Conservation (phyloP, 2,113 vertebrate species). For the Solea solea region DNA sequence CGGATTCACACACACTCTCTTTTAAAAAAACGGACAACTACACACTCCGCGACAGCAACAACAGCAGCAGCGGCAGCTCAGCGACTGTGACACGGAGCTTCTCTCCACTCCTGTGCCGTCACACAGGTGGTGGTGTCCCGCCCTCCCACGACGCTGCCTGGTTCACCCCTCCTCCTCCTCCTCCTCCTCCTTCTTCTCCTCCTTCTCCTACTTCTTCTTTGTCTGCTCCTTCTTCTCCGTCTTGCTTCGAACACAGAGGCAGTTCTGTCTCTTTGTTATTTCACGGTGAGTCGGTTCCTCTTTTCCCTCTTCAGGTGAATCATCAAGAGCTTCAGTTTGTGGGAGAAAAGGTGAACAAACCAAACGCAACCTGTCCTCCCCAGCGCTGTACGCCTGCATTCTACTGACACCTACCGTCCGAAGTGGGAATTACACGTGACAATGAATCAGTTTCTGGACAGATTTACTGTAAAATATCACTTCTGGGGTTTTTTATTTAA, state of each 20-base stretch:
- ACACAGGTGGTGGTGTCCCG: slow-evolving; percentile 65
- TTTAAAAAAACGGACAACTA: not conserved
- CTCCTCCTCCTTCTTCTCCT: not conserved
- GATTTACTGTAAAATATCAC: no score
- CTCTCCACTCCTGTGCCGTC: slow-evolving; percentile 38
- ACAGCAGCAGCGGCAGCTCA: not conserved
- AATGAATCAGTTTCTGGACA: not conserved
- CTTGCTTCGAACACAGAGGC: not conserved
- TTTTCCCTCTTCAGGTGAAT: not conserved
- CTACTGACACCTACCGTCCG: slow-evolving; percentile 51
- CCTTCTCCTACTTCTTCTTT: not conserved
- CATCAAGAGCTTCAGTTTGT: not conserved
- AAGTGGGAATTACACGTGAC: not conserved
- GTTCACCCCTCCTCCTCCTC: not conserved
- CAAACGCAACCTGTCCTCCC: slow-evolving; percentile 14
- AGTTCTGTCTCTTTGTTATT: not conserved
- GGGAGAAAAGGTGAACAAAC: slow-evolving; percentile 6
- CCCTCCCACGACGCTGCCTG: slow-evolving; percentile 30
- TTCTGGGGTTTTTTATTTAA: no score
- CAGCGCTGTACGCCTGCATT: not conserved
- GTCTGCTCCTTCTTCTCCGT: not conserved
- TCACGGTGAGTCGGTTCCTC: not conserved
- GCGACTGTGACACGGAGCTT: slow-evolving; percentile 2
- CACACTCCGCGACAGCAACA: not conserved
- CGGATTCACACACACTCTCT: slow-evolving; percentile 1